Conservation (phyloP, 1,140 invertebrate genomes). For the Formica selysi region DNA sequence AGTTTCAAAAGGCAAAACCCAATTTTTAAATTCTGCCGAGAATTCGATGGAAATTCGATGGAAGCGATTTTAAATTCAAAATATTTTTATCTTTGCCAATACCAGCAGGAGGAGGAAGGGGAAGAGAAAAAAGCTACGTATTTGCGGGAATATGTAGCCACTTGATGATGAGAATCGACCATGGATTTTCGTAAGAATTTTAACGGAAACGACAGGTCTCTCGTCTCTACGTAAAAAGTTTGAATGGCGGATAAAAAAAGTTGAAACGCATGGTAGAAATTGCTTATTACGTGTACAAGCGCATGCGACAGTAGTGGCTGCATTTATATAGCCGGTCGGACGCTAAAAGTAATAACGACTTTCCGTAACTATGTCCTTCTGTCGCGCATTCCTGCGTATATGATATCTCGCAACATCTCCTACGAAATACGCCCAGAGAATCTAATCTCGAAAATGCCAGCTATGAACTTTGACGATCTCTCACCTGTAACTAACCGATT, state of each 20-base stretch:
- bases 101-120: too few species aligned
- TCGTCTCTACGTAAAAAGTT: slow-evolving; percentile 36
- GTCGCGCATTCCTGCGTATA: slow-evolving; percentile 29
- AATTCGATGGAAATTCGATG: slow-evolving; percentile 12
- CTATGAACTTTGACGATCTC: slow-evolving; percentile 27
- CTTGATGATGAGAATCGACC: not conserved
- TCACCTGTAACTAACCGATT: not conserved
- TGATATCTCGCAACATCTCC: slow-evolving; percentile 18
- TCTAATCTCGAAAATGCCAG: slow-evolving; percentile 19
- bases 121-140: too few species aligned
- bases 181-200: not conserved
- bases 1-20: not conserved
- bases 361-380: slow-evolving; percentile 36
- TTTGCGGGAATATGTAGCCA: not conserved
- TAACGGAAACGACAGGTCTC: slow-evolving; percentile 11
- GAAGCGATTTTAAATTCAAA: not conserved
- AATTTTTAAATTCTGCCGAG: not conserved
- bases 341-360: slow-evolving; percentile 57
- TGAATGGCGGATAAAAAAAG: slow-evolving; percentile 23
- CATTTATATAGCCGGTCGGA: slow-evolving; percentile 40
- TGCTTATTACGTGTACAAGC: slow-evolving; percentile 50
- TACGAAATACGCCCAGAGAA: not conserved
- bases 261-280: slow-evolving; percentile 30
- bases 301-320: slow-evolving; percentile 1
- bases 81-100: not conserved